Percentiles rank a stretch among this genome's conserved stretches.
These are phyloP conservation scores for Spea bombifrons DNA, from an alignment of 2,113 vertebrate genomes.

Conservation along the genomic window DNA sequence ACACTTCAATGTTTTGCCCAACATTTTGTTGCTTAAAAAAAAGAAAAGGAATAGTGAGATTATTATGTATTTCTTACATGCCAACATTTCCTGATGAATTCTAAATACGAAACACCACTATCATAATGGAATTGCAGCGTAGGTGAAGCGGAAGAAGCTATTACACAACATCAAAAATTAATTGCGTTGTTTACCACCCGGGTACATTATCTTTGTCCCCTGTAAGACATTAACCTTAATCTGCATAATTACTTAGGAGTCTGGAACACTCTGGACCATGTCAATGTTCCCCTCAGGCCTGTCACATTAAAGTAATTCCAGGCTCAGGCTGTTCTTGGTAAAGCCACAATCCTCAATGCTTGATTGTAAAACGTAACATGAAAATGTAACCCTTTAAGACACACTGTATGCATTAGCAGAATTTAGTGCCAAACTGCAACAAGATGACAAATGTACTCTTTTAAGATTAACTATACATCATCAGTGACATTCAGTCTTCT, in stretches of 20 bases:
- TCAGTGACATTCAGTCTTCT: too few species aligned
- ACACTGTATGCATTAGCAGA: too few species aligned
- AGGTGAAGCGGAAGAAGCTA: constrained; percentile 28
- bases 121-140: not conserved
- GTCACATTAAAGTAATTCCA: constrained; percentile 19
- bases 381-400: not conserved
- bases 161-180: constrained; percentile 37
- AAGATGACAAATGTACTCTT: too few species aligned
- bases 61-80: too few species aligned
- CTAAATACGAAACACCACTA: not conserved
- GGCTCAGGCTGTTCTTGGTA: not conserved
- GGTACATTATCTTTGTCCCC: constrained; percentile 23
- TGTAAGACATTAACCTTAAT: constrained; percentile 26
- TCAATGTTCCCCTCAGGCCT: constrained; percentile 15
- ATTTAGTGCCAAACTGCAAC: too few species aligned
- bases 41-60: too few species aligned
- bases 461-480: too few species aligned
- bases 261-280: constrained; percentile 34
- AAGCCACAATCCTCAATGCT: not conserved
- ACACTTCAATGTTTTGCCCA: too few species aligned
- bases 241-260: constrained; percentile 29
- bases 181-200: constrained; percentile 22
- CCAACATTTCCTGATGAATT: too few species aligned
- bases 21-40: too few species aligned
- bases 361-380: constrained; percentile 2